Conservation (phyloP, 1,140 invertebrate species). For the Anoplophora glabripennis region DNA sequence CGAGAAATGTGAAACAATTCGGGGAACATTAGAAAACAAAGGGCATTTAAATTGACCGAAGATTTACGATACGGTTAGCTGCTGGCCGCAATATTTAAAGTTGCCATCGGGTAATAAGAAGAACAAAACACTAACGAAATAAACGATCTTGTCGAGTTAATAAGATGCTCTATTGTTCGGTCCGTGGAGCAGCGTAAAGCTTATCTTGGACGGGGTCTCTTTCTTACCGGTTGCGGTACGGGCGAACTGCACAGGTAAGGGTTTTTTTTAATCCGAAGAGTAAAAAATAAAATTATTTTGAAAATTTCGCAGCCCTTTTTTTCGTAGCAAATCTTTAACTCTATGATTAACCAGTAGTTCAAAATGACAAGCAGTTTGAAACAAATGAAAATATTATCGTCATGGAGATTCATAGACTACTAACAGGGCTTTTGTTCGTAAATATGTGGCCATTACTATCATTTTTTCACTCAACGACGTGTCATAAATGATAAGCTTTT, state of each 20-base stretch:
- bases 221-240: constrained; percentile 9
- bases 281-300: no score
- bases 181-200: neutral
- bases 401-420: no score
- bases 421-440: no score
- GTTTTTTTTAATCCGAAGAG: no score
- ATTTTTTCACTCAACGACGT: no score
- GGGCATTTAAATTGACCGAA: constrained; percentile 11
- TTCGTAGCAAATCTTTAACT: no score
- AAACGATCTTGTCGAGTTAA: constrained; percentile 35
- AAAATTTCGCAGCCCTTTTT: no score
- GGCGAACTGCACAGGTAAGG: constrained; percentile 10
- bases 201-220: neutral
- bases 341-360: no score
- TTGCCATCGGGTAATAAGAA: constrained; percentile 8
- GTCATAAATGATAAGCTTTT: no score
- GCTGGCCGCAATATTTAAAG: constrained; percentile 15
- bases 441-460: no score
- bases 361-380: no score
- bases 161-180: constrained; percentile 33
- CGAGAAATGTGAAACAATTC: constrained; percentile 12
- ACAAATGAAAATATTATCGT: no score
- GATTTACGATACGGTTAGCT: constrained; percentile 17
- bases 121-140: constrained; percentile 21
- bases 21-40: constrained; percentile 8